phyloP scores from a whole-genome alignment of 2,113 vertebrate species.

The Sterrhoptilus dennistouni region DNA sequence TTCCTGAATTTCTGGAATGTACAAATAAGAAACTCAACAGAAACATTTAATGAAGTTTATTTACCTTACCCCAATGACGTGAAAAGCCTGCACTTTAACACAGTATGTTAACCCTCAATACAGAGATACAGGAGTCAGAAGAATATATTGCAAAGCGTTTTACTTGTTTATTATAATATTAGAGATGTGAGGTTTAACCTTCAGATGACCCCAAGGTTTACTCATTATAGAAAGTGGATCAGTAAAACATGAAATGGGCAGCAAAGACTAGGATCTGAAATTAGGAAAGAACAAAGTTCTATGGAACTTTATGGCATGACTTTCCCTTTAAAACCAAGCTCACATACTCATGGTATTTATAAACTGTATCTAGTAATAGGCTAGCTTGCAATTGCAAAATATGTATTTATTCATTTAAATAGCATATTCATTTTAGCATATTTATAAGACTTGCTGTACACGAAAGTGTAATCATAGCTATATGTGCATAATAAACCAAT shows the following conservation, averaged over 20 bases:
- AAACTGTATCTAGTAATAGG: not conserved
- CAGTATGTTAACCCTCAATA: not conserved
- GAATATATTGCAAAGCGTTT: not conserved
- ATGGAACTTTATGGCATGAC: not conserved
- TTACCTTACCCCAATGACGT: not conserved
- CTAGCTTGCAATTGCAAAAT: not conserved
- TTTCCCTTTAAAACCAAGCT: not conserved
- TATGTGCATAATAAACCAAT: slow-evolving; percentile 39
- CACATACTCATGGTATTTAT: not conserved
- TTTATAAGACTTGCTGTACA: not conserved
- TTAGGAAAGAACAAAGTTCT: not conserved
- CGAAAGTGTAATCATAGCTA: not conserved
- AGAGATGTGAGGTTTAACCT: not conserved
- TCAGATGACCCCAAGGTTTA: not conserved
- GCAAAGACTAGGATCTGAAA: not conserved
- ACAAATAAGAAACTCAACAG: not conserved
- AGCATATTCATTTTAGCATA: slow-evolving; percentile 12
- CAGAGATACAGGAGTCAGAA: not conserved
- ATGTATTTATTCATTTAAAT: slow-evolving; percentile 16
- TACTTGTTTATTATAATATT: not conserved
- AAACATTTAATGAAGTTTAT: not conserved
- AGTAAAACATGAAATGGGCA: not conserved
- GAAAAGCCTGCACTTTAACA: not conserved
- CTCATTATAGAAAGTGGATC: not conserved
- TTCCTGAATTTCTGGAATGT: not conserved